Base-by-base conservation (phyloP, 1,140 invertebrate species). In the Lordiphosa collinella region DNA sequence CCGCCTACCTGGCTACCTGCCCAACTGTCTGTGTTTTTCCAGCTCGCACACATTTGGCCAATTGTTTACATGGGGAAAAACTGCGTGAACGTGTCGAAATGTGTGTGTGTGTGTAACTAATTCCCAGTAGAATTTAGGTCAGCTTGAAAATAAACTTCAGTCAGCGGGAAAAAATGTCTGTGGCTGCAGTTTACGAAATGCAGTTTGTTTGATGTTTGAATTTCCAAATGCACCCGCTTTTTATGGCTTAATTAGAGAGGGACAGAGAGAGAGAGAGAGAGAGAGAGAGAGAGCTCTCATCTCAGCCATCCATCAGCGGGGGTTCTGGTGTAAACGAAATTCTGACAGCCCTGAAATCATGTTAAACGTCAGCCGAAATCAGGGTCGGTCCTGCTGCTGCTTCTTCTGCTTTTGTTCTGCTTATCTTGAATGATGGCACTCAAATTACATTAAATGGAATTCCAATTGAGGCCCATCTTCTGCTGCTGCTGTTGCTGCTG, bases 361-460 rank as follows among this genome's bases (percentile, higher is more conserved):
- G 61, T 66, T 71, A 71, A 82, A 34, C 66, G 75, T 63, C 76
- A 80, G 76, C 75, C 82, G 50, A 56, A 61, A 73, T 69, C 66
- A 69, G 34, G 41, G 18, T 61, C 62, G 41, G 34, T 32, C 11
- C 18, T 40, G 22, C 40, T 16, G 34, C 56, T 11, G 35, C 46
- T 70, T 47, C 13, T 48, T 16, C 46, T 12, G 35, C 25, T 48
- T 32, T 25, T 48, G 25, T 32, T 48, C 46, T 34, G 46, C 13
- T 22, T 10, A 68, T 51, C 60, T 82, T 80, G 75, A 80, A 82
- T 80, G 75, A 80, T 80, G 75, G 76, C 75, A 75, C 76, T 80
- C 75, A 76, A 80, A 80, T 80, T 80, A 82, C 71, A 80, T 84
- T 82, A 80, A 82, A 80, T 76, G 75, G 75, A 79, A 79, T 79